Evolutionary conservation across 2,113 vertebrate species (phyloP).

Genomic region (Spilogale gracilis): DNA sequence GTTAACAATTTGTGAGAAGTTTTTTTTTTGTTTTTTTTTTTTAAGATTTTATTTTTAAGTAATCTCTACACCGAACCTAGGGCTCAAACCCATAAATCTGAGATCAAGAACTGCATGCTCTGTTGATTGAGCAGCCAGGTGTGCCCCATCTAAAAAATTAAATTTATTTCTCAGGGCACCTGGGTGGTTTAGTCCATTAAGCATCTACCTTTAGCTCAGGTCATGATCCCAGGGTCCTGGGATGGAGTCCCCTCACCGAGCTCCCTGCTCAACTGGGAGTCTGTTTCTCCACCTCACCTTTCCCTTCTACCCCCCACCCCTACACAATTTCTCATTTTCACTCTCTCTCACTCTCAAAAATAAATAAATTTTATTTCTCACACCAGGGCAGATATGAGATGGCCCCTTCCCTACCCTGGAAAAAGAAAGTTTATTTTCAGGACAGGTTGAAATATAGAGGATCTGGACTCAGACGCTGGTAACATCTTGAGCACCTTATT

Average conservation of each 20-base stretch:
- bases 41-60: not conserved
- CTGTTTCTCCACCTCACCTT: too few species aligned
- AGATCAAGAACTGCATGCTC: not conserved
- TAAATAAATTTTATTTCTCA: not conserved
- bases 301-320: too few species aligned
- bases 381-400: not conserved
- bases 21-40: not conserved
- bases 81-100: not conserved
- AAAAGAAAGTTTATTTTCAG: constrained; percentile 30
- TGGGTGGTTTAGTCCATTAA: too few species aligned
- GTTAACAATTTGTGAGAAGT: not conserved
- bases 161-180: not conserved
- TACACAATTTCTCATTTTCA: too few species aligned
- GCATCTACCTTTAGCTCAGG: too few species aligned
- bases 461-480: not conserved
- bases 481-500: not conserved
- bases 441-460: not conserved
- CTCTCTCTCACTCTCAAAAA: too few species aligned
- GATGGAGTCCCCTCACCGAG: too few species aligned
- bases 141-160: not conserved
- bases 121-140: not conserved
- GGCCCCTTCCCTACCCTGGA: not conserved
- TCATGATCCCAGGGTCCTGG: too few species aligned
- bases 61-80: not conserved
- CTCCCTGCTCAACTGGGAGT: too few species aligned